Conservation (phyloP, 2,113 vertebrate genomes). For the Sander lucioperca region DNA sequence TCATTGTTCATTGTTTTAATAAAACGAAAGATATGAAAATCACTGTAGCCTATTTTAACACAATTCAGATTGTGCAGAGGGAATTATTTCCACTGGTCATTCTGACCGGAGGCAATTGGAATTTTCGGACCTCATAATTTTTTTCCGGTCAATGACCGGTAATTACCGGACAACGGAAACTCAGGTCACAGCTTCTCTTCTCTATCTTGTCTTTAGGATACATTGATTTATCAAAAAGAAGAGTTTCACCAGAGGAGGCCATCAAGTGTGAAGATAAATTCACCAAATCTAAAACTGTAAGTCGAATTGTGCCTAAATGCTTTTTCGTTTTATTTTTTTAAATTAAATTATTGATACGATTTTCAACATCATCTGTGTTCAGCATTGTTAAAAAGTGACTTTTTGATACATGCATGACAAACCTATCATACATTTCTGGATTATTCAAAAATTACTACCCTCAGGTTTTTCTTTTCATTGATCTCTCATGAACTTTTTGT, state of each 20-base stretch:
- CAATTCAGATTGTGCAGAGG: no score
- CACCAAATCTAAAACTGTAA: constrained; percentile 99
- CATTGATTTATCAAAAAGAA: constrained; percentile 98
- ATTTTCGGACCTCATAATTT: no score
- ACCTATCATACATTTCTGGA: background rate
- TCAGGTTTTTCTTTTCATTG: no score
- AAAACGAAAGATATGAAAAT: no score
- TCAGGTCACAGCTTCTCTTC: background rate
- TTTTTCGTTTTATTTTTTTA: background rate
- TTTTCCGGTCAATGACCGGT: no score
- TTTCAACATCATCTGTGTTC: background rate
- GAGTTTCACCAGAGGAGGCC: constrained; percentile 98
- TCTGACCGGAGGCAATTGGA: no score
- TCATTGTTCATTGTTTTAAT: no score
- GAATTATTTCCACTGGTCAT: no score
- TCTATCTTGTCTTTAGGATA: constrained; percentile 86
- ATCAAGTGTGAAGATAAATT: constrained; percentile 99
- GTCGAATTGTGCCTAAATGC: constrained; percentile 45
- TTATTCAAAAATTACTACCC: no score
- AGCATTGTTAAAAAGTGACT: background rate
- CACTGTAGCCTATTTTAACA: no score
- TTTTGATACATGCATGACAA: background rate
- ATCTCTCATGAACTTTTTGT: background rate
- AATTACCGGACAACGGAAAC: no score
- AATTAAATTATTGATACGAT: background rate